Percentiles rank a stretch among this genome's conserved stretches.
phyloP scores from a whole-genome alignment of 2,888 invertebrate genomes.

The Drosophila monieri region DNA sequence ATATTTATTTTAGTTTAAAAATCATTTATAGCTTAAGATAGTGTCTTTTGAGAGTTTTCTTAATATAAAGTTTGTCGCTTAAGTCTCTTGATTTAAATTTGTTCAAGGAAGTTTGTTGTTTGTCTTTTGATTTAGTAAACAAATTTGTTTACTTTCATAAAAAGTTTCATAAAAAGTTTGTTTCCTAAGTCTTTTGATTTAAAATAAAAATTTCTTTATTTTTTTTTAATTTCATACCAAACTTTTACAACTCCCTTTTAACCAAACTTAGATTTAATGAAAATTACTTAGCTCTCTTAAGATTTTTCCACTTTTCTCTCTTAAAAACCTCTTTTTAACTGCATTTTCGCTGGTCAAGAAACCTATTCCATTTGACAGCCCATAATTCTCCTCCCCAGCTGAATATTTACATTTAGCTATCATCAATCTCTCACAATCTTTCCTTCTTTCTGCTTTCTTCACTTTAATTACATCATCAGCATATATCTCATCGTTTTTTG shows the following conservation, averaged over 20 bases:
- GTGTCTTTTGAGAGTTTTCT: background rate
- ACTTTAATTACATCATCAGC: constrained; percentile 75
- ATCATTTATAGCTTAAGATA: background rate
- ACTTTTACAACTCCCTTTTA: background rate
- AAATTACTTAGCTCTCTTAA: background rate
- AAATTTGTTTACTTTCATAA: background rate
- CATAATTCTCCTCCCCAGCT: constrained; percentile 34
- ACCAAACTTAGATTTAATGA: background rate
- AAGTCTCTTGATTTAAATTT: background rate
- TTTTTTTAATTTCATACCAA: background rate
- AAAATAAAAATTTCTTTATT: too few relatives aligned
- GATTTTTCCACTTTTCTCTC: background rate
- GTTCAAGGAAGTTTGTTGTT: background rate
- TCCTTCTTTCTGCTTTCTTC: constrained; percentile 61
- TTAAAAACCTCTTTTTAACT: background rate
- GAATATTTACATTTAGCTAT: constrained; percentile 57
- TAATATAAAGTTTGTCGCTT: background rate
- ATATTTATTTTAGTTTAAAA: background rate
- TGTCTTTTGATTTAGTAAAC: background rate
- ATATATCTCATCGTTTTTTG: constrained; percentile 8
- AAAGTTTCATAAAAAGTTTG: too few relatives aligned
- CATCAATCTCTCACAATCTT: constrained; percentile 59
- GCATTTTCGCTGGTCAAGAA: constrained; percentile 5
- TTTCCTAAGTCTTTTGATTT: constrained; percentile 1
- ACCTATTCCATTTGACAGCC: constrained; percentile 17